Conservation (phyloP, 2,797 vertebrate genomes). For the Tolypeutes matacus region DNA sequence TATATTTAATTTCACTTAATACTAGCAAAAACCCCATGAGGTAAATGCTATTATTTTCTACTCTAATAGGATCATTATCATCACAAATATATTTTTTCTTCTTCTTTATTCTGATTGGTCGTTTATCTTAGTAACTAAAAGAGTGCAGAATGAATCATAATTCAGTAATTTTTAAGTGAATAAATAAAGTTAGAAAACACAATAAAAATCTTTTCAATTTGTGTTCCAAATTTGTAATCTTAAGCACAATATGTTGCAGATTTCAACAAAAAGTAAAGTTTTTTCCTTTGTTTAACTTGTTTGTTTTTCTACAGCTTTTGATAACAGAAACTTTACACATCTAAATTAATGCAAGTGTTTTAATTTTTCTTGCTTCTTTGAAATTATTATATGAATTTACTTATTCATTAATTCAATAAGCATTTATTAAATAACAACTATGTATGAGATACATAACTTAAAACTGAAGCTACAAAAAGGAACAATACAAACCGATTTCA, state of each 20-base stretch:
- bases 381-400: not conserved
- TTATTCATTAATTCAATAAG: not conserved
- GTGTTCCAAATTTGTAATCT: not conserved
- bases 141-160: not conserved
- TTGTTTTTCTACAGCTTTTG: not conserved
- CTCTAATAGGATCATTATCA: not conserved
- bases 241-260: not conserved
- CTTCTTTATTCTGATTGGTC: not conserved
- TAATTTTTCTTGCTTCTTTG: not conserved
- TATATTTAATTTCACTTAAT: not conserved
- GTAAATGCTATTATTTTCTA: not conserved
- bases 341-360: not conserved
- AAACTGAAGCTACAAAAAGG: not conserved
- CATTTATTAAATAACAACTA: not conserved
- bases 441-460: not conserved
- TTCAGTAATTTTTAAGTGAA: not conserved
- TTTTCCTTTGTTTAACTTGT: not conserved
- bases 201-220: not conserved
- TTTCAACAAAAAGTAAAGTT: not conserved
- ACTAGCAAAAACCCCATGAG: not conserved
- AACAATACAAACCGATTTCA: not conserved
- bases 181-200: not conserved
- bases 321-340: not conserved
- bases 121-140: not conserved
- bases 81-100: not conserved